Evolutionary conservation across 2,113 vertebrate species (phyloP).

Genomic region (Equus przewalskii): DNA sequence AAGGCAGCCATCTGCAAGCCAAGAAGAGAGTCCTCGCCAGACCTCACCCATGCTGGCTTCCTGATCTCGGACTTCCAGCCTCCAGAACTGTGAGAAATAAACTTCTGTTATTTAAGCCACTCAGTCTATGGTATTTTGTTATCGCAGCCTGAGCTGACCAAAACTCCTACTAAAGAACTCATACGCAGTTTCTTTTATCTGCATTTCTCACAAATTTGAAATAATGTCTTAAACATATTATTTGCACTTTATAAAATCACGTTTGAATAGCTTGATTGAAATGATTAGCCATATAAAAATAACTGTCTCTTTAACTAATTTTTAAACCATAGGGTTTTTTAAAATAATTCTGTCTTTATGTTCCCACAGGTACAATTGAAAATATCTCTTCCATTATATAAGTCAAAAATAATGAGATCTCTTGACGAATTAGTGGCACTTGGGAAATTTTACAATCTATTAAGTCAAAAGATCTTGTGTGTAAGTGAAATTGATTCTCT

Average conservation of each 20-base stretch:
- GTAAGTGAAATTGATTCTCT: conserved; percentile 17
- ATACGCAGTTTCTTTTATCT: not conserved
- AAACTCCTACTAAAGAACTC: not conserved
- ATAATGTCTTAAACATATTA: not conserved
- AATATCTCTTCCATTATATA: not conserved
- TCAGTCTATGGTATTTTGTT: not conserved
- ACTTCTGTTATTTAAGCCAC: not conserved
- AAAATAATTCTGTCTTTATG: not conserved
- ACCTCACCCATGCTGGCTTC: not conserved
- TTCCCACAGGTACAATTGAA: not conserved
- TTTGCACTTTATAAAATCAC: not conserved
- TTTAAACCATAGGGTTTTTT: not conserved
- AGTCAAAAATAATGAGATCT: conserved; percentile 4
- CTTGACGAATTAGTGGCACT: not conserved
- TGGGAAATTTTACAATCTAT: not conserved
- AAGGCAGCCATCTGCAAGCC: not conserved
- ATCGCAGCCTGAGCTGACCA: not conserved
- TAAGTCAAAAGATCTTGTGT: not conserved
- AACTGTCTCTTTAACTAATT: not conserved
- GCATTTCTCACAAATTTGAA: not conserved
- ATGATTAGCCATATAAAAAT: not conserved
- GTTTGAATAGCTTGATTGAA: not conserved
- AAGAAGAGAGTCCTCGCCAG: not conserved
- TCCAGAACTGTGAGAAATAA: not conserved
- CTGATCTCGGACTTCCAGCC: not conserved